phyloP scores from a whole-genome alignment of 1,140 invertebrate genomes.

The Bombus superbus region DNA sequence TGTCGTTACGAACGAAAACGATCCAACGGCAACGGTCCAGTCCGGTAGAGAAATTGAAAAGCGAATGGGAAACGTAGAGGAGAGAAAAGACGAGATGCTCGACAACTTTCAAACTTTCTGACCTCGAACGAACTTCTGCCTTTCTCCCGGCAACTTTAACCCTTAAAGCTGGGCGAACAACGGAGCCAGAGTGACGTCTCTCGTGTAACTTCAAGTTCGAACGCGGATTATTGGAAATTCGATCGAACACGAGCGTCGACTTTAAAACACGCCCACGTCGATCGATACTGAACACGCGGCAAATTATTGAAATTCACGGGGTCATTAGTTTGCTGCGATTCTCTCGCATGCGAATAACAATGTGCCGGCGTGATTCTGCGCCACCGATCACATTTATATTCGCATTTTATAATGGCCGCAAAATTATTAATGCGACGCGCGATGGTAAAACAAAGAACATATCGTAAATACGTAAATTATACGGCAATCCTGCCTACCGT shows the following conservation, averaged over 20 bases:
- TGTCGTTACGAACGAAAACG: too few relatives aligned
- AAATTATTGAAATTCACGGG: slow-evolving; percentile 43
- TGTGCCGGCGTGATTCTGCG: background rate
- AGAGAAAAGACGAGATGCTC: background rate
- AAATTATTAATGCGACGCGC: slow-evolving; percentile 46
- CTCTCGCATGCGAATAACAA: slow-evolving; percentile 46
- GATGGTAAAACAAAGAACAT: background rate
- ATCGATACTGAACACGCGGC: slow-evolving; percentile 3
- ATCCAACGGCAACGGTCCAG: background rate
- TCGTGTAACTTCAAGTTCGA: background rate
- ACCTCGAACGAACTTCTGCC: slow-evolving; percentile 38
- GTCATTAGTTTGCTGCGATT: slow-evolving; percentile 24
- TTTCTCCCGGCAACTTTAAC: slow-evolving; percentile 38
- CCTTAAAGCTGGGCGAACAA: slow-evolving; percentile 11
- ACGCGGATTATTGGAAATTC: slow-evolving; percentile 24
- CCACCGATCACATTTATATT: slow-evolving; percentile 42
- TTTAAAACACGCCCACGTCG: slow-evolving; percentile 19
- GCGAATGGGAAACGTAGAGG: background rate
- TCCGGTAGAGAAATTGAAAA: background rate
- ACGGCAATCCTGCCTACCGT: slow-evolving; percentile 7
- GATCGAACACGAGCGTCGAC: background rate
- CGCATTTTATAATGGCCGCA: slow-evolving; percentile 43
- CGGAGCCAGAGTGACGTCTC: background rate
- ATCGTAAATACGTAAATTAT: slow-evolving; percentile 45
- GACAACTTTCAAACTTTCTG: slow-evolving; percentile 38